A percentile compares a stretch with the other conserved stretches of the same genome.
These are phyloP conservation scores for Melangyna quadrimaculata DNA, from an alignment of 2,888 invertebrate species.

Conservation along the genomic window DNA sequence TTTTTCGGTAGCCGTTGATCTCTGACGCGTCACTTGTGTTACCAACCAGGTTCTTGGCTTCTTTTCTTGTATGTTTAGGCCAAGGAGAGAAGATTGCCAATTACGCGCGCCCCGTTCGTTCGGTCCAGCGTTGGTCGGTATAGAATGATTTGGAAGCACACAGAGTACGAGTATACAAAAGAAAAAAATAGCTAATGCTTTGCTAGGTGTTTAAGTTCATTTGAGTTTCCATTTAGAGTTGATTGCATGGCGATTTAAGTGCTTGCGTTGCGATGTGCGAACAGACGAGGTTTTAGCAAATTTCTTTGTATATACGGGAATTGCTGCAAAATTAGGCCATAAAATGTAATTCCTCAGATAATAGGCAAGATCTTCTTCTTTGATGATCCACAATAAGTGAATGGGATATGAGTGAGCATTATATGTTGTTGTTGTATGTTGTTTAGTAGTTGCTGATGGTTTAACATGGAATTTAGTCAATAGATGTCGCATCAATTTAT, in stretches of 20 bases:
- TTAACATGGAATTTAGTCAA: not conserved
- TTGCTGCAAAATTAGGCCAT: slow-evolving; percentile 45
- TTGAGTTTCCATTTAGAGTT: slow-evolving; percentile 62
- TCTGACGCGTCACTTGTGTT: slow-evolving; percentile 57
- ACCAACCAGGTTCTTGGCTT: not conserved
- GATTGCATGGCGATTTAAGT: slow-evolving; percentile 57
- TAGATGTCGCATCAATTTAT: slow-evolving; percentile 14
- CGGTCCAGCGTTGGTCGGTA: not conserved
- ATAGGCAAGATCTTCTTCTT: slow-evolving; percentile 4
- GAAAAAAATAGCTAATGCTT: slow-evolving; percentile 40
- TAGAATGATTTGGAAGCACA: slow-evolving; percentile 16
- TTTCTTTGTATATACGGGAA: slow-evolving; percentile 27
- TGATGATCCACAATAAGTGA: not conserved
- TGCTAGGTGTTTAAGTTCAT: slow-evolving; percentile 62
- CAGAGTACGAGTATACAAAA: not conserved
- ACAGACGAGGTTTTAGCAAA: slow-evolving; percentile 53
- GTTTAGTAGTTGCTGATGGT: too few relatives aligned
- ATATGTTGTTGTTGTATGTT: not conserved
- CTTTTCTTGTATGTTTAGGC: slow-evolving; percentile 7
- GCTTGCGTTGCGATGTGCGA: slow-evolving; percentile 48
- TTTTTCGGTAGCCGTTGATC: slow-evolving; percentile 62
- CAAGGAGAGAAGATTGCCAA: slow-evolving; percentile 29
- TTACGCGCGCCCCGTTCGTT: slow-evolving; percentile 37
- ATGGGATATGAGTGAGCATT: not conserved
- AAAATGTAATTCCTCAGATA: slow-evolving; percentile 36